Conservation (phyloP, 2,113 vertebrate species). For the Empidonax traillii region DNA sequence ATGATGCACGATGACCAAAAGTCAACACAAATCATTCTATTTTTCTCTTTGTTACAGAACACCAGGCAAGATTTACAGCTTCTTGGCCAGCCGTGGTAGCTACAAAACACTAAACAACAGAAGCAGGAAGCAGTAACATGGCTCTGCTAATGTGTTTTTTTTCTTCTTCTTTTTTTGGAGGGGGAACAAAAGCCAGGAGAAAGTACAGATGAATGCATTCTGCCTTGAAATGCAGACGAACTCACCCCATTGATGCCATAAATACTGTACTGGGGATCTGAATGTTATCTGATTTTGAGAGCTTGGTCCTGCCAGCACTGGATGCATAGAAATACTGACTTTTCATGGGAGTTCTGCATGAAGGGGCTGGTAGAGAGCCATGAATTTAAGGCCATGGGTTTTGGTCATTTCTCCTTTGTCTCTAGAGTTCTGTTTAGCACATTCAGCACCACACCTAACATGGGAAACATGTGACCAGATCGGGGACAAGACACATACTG, state of each 20-base stretch:
- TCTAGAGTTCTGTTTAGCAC: not conserved
- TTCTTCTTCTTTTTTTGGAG: not conserved
- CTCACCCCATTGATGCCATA: not conserved
- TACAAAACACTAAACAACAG: not conserved
- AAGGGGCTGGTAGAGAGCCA: not conserved
- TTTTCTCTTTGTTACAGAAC: slow-evolving; percentile 39
- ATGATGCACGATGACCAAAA: slow-evolving; percentile 12
- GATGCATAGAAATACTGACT: not conserved
- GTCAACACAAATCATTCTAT: slow-evolving; percentile 33
- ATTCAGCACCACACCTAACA: not conserved
- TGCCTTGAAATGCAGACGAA: not conserved
- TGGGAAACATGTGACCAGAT: not conserved
- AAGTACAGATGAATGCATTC: not conserved
- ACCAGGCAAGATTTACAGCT: not conserved
- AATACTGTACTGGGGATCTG: not conserved
- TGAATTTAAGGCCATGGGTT: not conserved
- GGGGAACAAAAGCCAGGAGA: slow-evolving; percentile 5
- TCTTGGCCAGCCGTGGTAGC: not conserved
- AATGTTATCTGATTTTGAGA: not conserved
- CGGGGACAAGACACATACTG: not conserved
- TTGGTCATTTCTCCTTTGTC: not conserved
- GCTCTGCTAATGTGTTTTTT: not conserved
- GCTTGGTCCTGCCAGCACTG: not conserved
- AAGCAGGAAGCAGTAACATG: slow-evolving; percentile 10
- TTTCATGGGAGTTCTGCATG: not conserved